Conservation (phyloP, 2,888 invertebrate genomes). For the Acrobeloides nanus region DNA sequence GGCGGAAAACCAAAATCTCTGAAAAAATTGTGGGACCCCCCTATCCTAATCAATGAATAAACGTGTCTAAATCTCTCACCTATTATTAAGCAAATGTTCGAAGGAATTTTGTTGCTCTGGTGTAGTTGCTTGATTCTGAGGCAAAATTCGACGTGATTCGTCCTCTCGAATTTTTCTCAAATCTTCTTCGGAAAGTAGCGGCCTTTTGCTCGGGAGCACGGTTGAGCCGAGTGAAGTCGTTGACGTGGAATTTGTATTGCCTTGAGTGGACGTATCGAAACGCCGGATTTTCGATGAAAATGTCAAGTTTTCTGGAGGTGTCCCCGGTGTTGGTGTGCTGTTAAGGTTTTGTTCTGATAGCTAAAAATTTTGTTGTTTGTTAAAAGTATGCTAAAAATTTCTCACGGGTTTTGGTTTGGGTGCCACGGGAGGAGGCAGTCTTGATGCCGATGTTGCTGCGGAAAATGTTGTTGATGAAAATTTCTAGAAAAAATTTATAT, state of each 20-base stretch:
- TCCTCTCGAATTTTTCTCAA: too few species aligned
- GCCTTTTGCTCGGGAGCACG: not conserved
- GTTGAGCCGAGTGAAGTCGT: constrained; percentile 6
- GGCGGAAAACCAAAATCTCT: too few species aligned
- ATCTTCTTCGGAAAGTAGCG: not conserved
- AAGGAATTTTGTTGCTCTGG: too few species aligned
- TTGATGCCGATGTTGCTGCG: constrained; percentile 4
- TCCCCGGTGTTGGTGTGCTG: not conserved
- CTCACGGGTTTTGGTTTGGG: constrained; percentile 9
- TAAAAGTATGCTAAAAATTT: constrained; percentile 4
- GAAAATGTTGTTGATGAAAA: constrained; percentile 5
- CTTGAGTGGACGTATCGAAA: too few species aligned
- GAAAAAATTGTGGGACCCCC: too few species aligned
- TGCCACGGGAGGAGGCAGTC: constrained; percentile 15
- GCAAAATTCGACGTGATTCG: not conserved
- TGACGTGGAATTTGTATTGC: too few species aligned
- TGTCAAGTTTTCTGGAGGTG: constrained; percentile 13
- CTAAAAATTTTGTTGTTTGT: constrained; percentile 8
- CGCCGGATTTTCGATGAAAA: constrained; percentile 27
- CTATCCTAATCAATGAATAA: too few species aligned
- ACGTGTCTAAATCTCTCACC: too few species aligned
- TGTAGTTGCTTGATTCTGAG: not conserved
- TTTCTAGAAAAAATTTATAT: constrained; percentile 1
- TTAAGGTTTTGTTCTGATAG: constrained; percentile 4
- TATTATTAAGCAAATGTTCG: too few species aligned